A percentile compares a stretch with the other conserved stretches of the same genome.
These are phyloP conservation scores for Volucella inflata DNA, from an alignment of 2,888 invertebrate species.

Conservation along the genomic window DNA sequence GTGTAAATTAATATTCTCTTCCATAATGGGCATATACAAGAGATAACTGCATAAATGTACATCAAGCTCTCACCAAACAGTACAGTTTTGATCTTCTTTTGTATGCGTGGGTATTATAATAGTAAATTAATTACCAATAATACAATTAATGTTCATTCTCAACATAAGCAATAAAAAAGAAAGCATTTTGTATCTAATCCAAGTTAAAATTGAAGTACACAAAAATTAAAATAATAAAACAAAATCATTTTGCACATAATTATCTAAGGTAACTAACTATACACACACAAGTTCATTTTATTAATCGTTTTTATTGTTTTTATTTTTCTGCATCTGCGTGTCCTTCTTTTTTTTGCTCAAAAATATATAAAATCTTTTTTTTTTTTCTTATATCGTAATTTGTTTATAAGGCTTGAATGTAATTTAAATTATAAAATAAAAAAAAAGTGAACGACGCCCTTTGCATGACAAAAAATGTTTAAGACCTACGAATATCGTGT, in stretches of 20 bases:
- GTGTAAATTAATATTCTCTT: slow-evolving; percentile 66
- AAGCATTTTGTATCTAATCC: slow-evolving; percentile 50
- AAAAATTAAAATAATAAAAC: slow-evolving; percentile 23
- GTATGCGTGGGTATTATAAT: slow-evolving; percentile 59
- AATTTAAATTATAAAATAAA: not conserved
- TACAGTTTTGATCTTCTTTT: slow-evolving; percentile 46
- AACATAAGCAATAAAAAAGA: not conserved
- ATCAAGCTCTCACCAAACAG: slow-evolving; percentile 61
- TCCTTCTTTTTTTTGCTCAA: slow-evolving; percentile 33
- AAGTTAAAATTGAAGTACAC: slow-evolving; percentile 37
- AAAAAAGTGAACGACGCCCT: too few species aligned
- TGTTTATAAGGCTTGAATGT: not conserved
- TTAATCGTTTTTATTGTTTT: slow-evolving; percentile 17
- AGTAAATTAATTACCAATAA: slow-evolving; percentile 27
- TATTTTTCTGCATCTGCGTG: slow-evolving; percentile 34
- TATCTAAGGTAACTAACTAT: slow-evolving; percentile 65
- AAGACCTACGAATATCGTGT: not conserved
- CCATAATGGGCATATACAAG: slow-evolving; percentile 66
- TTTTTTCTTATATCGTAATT: not conserved
- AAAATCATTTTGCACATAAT: slow-evolving; percentile 55
- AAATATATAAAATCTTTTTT: slow-evolving; percentile 1
- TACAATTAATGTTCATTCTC: not conserved
- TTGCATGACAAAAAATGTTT: not conserved
- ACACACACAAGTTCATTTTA: slow-evolving; percentile 31
- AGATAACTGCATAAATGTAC: slow-evolving; percentile 65